Evolutionary conservation across 2,888 invertebrate genomes (phyloP).

Genomic region (Athalia rosae): DNA sequence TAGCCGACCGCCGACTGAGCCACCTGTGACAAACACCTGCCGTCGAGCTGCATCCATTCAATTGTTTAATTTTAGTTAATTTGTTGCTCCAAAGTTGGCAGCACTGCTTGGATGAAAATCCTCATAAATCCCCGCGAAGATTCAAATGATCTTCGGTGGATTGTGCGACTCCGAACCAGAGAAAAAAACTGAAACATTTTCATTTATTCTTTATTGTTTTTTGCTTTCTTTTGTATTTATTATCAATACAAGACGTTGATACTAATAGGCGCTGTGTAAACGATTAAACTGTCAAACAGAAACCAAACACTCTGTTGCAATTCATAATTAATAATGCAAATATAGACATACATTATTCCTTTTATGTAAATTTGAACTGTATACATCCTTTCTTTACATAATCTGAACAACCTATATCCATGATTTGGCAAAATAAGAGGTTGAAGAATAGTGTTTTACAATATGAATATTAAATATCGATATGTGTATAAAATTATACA

Average conservation of each 20-base stretch:
- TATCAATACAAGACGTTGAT: conserved; percentile 57
- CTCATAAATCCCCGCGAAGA: not conserved
- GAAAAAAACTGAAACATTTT: not conserved
- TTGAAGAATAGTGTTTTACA: conserved; percentile 46
- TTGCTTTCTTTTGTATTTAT: conserved; percentile 50
- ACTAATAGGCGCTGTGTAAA: conserved; percentile 46
- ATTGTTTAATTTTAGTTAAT: not conserved
- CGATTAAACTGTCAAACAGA: conserved; percentile 11
- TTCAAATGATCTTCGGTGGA: not conserved
- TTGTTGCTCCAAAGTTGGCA: not conserved
- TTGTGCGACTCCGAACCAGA: not conserved
- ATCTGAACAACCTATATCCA: not conserved
- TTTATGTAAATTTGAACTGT: not conserved
- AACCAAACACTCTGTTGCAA: conserved; percentile 16
- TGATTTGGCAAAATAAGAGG: conserved; percentile 15
- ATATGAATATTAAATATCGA: conserved; percentile 52
- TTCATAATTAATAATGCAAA: conserved; percentile 46
- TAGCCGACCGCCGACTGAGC: conserved; percentile 46
- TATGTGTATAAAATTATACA: conserved; percentile 54
- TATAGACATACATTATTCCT: conserved; percentile 40
- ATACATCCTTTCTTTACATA: not conserved
- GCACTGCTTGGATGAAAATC: not conserved
- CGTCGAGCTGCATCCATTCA: conserved; percentile 8
- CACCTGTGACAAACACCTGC: conserved; percentile 47
- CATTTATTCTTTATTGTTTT: no score